Base-by-base conservation (phyloP, 2,113 vertebrate species). In the Leucopternis melanops region DNA sequence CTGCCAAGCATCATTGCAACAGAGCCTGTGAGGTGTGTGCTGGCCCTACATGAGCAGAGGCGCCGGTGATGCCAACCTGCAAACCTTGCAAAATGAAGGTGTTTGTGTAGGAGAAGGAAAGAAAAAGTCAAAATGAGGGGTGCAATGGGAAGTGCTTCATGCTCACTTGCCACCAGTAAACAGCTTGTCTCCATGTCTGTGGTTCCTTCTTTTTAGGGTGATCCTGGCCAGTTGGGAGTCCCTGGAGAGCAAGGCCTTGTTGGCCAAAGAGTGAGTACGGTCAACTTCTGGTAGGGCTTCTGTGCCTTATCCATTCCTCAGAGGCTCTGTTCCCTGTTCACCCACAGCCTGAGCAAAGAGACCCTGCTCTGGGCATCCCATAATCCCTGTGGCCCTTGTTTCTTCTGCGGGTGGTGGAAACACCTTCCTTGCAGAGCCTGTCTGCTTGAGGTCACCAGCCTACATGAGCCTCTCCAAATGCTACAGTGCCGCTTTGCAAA, bases 241-340 rank as follows among this genome's bases (percentile, higher is more conserved):
- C 91, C 97, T 11, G 99, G 99, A 85, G 99, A 99, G 95, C 98
- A 98, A 97, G 99, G 99, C 86, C 97, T 99, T 86, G 36, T 98
- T 93, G 99, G 99, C 71, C 98, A 98, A 94, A 98, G 99, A 94
- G 99, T 99, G 97, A 98, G 99, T 97, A 52, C 4, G 20, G 86
- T 27, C 81, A 79, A 10, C 38, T 79, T 42, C 52, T 40, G 21
- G 4, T 21, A 40, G 36, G 18, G 17, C 16, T 82, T 62, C 42
- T 34, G 34, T 58, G n/a, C 55, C 13, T 23, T n/a, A 5, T 5
- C 42, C 27, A 11, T 5, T 73, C 57, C 27, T 36, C 34, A 29
- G 52, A 49, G 47, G 26, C 18, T 42, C 45, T 58, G 23, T 29
- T 69, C 54, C 67, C 44, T 62, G 17, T 57, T 40, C 20, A 29